Percentiles rank a stretch among this genome's conserved stretches.
Conservation (phyloP, 1,140 invertebrate genomes). For the Leptonema lineaticorne region DNA sequence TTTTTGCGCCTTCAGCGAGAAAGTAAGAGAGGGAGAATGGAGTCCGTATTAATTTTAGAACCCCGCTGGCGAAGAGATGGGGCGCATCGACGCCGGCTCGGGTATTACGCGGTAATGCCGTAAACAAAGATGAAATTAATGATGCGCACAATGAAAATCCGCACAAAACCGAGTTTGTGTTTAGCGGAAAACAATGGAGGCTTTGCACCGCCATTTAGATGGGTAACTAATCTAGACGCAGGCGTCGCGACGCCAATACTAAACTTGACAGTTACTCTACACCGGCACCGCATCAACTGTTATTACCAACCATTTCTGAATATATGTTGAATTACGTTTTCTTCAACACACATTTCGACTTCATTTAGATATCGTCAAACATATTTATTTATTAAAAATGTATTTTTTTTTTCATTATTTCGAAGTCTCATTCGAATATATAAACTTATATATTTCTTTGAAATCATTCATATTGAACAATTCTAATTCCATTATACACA, state of each 20-base stretch:
- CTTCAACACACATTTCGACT: too few species aligned
- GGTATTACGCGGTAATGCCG: conserved; percentile 41
- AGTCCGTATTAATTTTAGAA: conserved; percentile 38
- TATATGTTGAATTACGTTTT: too few species aligned
- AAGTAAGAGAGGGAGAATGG: too few species aligned
- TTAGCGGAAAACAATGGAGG: conserved; percentile 39
- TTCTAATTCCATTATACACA: too few species aligned
- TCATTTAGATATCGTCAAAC: too few species aligned
- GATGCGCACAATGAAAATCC: conserved; percentile 42
- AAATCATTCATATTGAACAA: too few species aligned
- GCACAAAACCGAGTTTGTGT: conserved; percentile 42
- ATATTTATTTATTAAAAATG: too few species aligned
- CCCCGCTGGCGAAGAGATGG: conserved; percentile 1
- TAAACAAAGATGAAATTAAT: conserved; percentile 43
- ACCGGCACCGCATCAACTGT: conserved; percentile 3
- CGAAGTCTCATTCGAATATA: background rate
- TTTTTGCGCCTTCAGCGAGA: conserved; percentile 35
- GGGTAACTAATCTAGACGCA: conserved; percentile 38
- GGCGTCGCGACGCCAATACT: conserved; percentile 29
- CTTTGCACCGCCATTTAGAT: conserved; percentile 39
- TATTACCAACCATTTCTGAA: too few species aligned
- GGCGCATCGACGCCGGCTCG: conserved; percentile 24
- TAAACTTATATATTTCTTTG: background rate
- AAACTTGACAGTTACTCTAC: conserved; percentile 8
- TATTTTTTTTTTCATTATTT: background rate